Evolutionary conservation across 2,797 vertebrate genomes (phyloP).

Genomic region (Platyrinchus mystaceus): DNA sequence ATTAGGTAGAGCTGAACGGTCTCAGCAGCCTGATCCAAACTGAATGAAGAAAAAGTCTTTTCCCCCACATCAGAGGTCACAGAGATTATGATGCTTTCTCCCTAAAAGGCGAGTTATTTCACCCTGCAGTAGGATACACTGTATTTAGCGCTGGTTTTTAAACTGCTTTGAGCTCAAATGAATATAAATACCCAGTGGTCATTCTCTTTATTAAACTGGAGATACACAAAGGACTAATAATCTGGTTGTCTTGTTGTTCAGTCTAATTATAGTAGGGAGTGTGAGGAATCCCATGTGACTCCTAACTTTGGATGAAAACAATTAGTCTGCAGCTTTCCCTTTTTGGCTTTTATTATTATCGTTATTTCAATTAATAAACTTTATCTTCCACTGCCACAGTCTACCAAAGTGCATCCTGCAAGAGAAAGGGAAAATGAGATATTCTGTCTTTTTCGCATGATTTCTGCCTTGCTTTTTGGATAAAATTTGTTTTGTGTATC

Average conservation of each 20-base stretch:
- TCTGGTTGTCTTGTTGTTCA: constrained; percentile 42
- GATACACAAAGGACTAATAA: constrained; percentile 60
- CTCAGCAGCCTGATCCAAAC: not conserved
- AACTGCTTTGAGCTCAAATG: constrained; percentile 34
- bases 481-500: constrained; percentile 1
- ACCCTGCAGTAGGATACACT: not conserved
- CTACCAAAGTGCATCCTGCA: not conserved
- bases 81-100: not conserved
- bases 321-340: constrained; percentile 34
- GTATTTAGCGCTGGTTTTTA: constrained; percentile 41
- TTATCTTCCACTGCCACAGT: not conserved
- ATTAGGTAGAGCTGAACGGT: not conserved
- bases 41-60: not conserved
- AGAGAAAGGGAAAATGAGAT: not conserved
- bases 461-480: not conserved
- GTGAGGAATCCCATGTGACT: constrained; percentile 48
- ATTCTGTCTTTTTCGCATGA: not conserved
- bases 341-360: constrained; percentile 38
- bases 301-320: constrained; percentile 46
- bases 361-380: constrained; percentile 39
- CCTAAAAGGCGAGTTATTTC: not conserved
- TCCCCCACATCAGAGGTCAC: not conserved
- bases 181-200: constrained; percentile 51
- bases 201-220: constrained; percentile 66
- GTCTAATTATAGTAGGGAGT: constrained; percentile 55